phyloP scores from a whole-genome alignment of 2,797 vertebrate species.

The Columba guinea region DNA sequence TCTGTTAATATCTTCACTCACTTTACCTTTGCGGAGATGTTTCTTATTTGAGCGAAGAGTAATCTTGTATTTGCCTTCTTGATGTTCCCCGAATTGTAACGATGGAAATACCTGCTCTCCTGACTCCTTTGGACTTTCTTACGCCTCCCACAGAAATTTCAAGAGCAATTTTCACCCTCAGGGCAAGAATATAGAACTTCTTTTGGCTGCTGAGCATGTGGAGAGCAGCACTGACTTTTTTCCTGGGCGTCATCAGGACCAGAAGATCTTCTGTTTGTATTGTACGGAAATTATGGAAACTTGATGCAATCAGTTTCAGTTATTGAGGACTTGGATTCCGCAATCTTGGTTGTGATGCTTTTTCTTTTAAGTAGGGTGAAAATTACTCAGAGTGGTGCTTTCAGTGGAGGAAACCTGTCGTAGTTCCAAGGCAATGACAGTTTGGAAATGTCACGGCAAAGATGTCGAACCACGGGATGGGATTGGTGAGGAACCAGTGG shows the following conservation, averaged over 20 bases:
- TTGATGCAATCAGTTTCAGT: neutral
- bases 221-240: neutral
- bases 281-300: neutral
- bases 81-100: neutral
- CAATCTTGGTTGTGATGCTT: neutral
- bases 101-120: neutral
- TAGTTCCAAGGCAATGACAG: neutral
- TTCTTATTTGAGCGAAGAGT: neutral
- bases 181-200: neutral
- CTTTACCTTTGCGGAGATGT: neutral
- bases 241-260: fast-evolving
- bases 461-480: neutral
- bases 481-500: neutral
- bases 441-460: neutral
- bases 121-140: neutral
- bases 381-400: neutral
- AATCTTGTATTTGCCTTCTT: neutral
- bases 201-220: neutral
- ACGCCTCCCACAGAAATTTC: neutral
- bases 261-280: neutral
- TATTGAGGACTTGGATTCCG: neutral
- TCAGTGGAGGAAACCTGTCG: neutral
- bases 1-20: too few relatives aligned
- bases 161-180: neutral
- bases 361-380: neutral